phyloP scores from a whole-genome alignment of 2,888 invertebrate genomes.

The Eubasilissa splendida region DNA sequence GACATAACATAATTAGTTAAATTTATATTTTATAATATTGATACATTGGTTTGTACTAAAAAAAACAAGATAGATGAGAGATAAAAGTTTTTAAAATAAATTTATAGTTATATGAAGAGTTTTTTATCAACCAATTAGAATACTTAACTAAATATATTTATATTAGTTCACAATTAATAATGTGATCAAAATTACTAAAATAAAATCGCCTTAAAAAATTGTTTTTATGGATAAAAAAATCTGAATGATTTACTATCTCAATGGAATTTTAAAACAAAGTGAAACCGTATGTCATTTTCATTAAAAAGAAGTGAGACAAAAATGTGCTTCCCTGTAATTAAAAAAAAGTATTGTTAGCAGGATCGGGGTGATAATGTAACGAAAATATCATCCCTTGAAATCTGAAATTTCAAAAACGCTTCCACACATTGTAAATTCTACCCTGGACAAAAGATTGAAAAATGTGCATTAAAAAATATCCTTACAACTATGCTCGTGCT shows the following conservation, averaged over 20 bases:
- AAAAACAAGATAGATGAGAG: no score
- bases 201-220: no score
- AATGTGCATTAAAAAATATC: slow-evolving; percentile 41
- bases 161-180: no score
- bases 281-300: slow-evolving; percentile 11
- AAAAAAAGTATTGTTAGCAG: neutral
- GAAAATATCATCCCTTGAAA: slow-evolving; percentile 14
- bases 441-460: slow-evolving; percentile 39
- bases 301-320: slow-evolving; percentile 6
- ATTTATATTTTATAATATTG: no score
- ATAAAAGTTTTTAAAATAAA: no score
- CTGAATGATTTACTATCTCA: neutral
- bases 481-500: slow-evolving; percentile 10
- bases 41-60: no score
- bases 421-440: slow-evolving; percentile 32
- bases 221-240: neutral
- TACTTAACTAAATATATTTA: no score
- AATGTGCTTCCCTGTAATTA: neutral
- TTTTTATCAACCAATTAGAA: no score
- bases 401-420: slow-evolving; percentile 14
- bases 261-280: slow-evolving; percentile 8
- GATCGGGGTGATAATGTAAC: slow-evolving; percentile 21
- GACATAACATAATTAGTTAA: no score
- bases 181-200: no score
- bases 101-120: no score